phyloP scores from a whole-genome alignment of 2,888 invertebrate genomes.

The Plebejus argus region DNA sequence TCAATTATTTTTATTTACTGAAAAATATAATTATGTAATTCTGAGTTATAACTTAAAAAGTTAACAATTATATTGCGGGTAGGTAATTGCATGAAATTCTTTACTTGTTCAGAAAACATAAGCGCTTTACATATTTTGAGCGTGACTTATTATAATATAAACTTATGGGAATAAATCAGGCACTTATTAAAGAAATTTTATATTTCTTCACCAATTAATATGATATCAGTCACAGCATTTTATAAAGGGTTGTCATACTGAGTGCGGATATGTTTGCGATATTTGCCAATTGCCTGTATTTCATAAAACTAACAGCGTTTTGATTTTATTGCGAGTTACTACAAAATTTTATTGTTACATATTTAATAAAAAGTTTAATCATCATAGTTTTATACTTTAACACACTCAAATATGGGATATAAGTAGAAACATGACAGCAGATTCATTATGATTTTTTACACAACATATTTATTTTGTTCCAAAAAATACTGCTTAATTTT shows the following conservation, averaged over 20 bases:
- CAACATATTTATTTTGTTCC: too few species aligned
- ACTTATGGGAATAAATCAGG: conserved; percentile 51
- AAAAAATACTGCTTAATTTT: too few species aligned
- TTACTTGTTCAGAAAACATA: conserved; percentile 5
- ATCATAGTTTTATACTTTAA: too few species aligned
- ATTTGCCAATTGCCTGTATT: background rate
- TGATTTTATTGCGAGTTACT: too few species aligned
- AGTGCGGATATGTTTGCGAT: background rate
- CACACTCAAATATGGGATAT: too few species aligned
- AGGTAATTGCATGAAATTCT: background rate
- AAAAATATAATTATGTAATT: background rate
- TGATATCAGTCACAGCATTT: conserved; percentile 45
- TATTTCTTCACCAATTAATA: conserved; percentile 46
- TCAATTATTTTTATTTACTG: background rate
- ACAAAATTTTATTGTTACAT: too few species aligned
- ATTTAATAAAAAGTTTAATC: too few species aligned
- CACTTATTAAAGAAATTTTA: conserved; percentile 46
- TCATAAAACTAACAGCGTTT: too few species aligned
- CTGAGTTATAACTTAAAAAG: background rate
- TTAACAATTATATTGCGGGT: background rate
- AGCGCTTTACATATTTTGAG: conserved; percentile 47
- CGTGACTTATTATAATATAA: conserved; percentile 60
- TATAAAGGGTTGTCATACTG: conserved; percentile 29
- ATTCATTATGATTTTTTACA: too few species aligned
- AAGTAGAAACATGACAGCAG: too few species aligned